Evolutionary conservation across 2,113 vertebrate species (phyloP), one percentile per base, ranked within the genome.

Genomic region (Pholis gunnellus): DNA sequence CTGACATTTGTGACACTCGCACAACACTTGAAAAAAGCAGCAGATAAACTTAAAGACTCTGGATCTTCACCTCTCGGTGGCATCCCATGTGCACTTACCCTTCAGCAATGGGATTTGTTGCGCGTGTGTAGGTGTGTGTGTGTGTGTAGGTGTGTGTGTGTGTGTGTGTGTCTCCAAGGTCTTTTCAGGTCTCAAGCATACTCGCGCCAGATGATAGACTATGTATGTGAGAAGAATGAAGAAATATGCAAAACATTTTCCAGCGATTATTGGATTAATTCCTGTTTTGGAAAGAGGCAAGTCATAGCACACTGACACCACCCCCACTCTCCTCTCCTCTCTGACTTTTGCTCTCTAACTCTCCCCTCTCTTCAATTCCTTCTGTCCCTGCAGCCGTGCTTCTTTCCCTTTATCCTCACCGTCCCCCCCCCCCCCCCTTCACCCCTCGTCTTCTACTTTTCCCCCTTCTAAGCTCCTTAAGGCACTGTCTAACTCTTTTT

Each of bases 191-290:
- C 69, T 91, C 69, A 36, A 4, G 5, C 48, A 64, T 36, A 25
- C 63, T 72, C 75, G 38, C 17, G n/a, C 46, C 66, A 76, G 65
- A 82, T 59, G 52, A 83, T 68, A 40, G 76, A 54, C 42, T 69
- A 66, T 81, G 44, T 65, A 14, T 50, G 66, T 34, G 27, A 72
- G 70, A 72, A 78, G 87, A 91, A 89, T 83, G 73, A 48, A 72
- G 56, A 88, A 81, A 81, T 84, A 79, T 88, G 78, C 81, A 77
- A 82, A 92, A 83, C 82, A 67, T 70, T 79, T 86, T n/a, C 61
- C 31, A 52, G 80, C 20, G 82, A 92, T 92, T 91, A 89, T 79
- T 85, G 91, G 91, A 89, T 94, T 94, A 92, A 92, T 93, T 92
- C 88, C 79, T 85, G 72, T 91, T 91, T 85, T 79, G 56, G 71